These are phyloP conservation scores for Distichodus sexfasciatus DNA, from an alignment of 2,797 vertebrate species.

Conservation along the genomic window DNA sequence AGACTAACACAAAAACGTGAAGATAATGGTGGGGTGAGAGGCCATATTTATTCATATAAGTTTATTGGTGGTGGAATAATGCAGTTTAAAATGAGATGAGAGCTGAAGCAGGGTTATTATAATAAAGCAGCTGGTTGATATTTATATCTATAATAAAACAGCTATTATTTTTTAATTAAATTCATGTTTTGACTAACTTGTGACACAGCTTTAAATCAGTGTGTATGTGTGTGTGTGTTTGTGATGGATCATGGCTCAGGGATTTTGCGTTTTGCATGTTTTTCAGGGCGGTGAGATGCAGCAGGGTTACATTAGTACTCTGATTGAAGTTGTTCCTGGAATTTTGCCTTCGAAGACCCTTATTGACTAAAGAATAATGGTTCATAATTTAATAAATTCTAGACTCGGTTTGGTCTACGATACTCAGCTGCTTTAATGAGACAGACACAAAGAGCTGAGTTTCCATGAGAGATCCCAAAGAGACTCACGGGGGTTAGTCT, in stretches of 20 bases:
- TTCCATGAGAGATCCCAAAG: neutral
- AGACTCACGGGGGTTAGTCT: no score
- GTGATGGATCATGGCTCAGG: conserved; percentile 46
- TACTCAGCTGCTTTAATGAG: conserved; percentile 56
- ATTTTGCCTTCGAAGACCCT: conserved; percentile 30
- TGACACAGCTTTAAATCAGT: conserved; percentile 18
- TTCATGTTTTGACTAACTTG: no score
- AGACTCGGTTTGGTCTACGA: conserved; percentile 30
- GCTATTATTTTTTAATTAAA: no score
- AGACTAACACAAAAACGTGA: no score
- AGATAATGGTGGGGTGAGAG: no score
- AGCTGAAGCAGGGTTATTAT: no score
- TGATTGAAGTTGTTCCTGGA: conserved; percentile 55
- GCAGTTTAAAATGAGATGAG: no score
- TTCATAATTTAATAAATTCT: conserved; percentile 27
- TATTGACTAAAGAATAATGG: conserved; percentile 10
- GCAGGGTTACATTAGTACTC: conserved; percentile 65
- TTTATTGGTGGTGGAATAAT: no score
- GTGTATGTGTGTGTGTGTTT: conserved; percentile 45
- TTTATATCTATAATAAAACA: no score
- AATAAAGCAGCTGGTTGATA: no score
- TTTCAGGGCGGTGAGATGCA: conserved; percentile 54
- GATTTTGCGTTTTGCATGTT: conserved; percentile 56
- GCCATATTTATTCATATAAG: no score
- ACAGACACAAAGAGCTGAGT: conserved; percentile 52